Conservation (phyloP, 2,113 vertebrate species). For the Martes martes region DNA sequence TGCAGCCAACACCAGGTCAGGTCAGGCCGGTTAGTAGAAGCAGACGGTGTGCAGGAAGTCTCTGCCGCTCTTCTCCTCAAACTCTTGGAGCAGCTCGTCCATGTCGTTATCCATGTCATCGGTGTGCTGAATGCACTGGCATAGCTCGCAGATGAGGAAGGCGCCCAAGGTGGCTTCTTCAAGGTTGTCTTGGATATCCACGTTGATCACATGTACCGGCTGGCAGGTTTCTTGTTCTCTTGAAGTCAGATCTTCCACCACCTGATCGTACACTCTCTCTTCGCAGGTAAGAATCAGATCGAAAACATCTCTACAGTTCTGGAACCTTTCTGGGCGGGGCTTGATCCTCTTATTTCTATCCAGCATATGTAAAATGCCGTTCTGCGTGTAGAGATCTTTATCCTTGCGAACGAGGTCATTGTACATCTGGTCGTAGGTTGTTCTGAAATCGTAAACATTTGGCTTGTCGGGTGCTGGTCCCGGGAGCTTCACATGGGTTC, state of each 20-base stretch:
- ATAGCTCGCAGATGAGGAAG: slow-evolving; percentile 95
- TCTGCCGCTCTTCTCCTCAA: neutral
- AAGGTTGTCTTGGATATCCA: slow-evolving; percentile 94
- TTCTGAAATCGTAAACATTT: slow-evolving; percentile 98
- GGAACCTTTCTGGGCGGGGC: neutral
- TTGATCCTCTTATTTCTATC: neutral
- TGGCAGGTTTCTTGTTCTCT: slow-evolving; percentile 92
- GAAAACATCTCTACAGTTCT: neutral
- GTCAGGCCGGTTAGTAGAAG: neutral
- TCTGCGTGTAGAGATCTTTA: slow-evolving; percentile 82
- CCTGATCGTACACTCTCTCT: neutral
- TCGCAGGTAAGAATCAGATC: neutral
- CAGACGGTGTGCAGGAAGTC: neutral
- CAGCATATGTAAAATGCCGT: neutral
- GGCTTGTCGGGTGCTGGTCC: slow-evolving; percentile 95
- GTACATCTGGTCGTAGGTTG: slow-evolving; percentile 98
- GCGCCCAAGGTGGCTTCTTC: slow-evolving; percentile 90
- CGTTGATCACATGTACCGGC: slow-evolving; percentile 93
- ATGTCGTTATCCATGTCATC: neutral
- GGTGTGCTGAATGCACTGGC: slow-evolving; percentile 81
- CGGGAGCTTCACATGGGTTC: slow-evolving; percentile 92
- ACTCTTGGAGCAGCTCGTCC: neutral
- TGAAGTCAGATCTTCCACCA: slow-evolving; percentile 78
- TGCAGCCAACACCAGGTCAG: neutral
- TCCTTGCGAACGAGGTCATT: slow-evolving; percentile 96